Evolutionary conservation across 2,113 vertebrate genomes (phyloP), one percentile per base, ranked within the genome.

Genomic region (Syrmaticus mikado): DNA sequence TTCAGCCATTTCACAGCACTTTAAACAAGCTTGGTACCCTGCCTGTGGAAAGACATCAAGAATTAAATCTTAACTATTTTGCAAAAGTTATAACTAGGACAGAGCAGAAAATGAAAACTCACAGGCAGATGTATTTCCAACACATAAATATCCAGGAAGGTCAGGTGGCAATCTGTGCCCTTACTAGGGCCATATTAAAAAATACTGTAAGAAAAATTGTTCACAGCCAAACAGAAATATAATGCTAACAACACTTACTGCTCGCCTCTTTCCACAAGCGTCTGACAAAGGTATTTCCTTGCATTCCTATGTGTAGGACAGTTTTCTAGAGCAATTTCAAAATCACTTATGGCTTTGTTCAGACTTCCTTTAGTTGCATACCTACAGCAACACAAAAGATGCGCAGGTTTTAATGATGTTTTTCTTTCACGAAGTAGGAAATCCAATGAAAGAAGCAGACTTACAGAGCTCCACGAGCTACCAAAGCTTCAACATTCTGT

Each of bases 221-320:
- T 40, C 80, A 4, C 11, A 78, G 32, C 9, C 20, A 40, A n/a
- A 4, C 9, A 41, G 64, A 67, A 11, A 7, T 52, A 17, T 28
- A 76, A 81, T 18, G 9, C 8, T 9, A 48, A 88, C 43, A 43
- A 88, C 46, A 97, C 99, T 98, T 98, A 99, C 99, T 99, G 99
- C 92, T 98, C 98, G 64, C 99, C 99, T 97, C 99, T 97, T 95
- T 99, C 99, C 91, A 99, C 99, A 36, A 99, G 98, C 0, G 99
- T 99, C 97, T 99, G 99, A 92, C 99, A 99, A 58, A 99, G 98
- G 83, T 99, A 99, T 94, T 99, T 99, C 95, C 98, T 99, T 46
- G 99, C 99, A 36, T 99, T 99, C 82, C 99, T 98, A 62, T 99
- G 99, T 12, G 98, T 98, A 48, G 99, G 99, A 90, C 99, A 99